Percentiles rank a stretch among this genome's conserved stretches.
These are phyloP conservation scores for Podabrus alpinus DNA, from an alignment of 2,888 invertebrate species.

Conservation along the genomic window DNA sequence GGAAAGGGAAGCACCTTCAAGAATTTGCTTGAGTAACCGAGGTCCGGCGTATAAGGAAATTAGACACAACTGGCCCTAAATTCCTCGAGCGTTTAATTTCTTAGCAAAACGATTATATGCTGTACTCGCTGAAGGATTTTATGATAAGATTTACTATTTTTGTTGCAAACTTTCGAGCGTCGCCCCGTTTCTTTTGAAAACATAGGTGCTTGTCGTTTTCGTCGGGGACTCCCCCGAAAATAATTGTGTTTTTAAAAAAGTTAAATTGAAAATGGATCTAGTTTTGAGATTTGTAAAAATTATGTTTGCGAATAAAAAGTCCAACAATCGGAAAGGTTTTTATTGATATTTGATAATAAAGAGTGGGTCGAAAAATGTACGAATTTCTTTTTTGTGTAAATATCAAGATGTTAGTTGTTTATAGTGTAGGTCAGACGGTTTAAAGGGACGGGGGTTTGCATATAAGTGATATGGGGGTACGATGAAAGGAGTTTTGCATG, in stretches of 20 bases:
- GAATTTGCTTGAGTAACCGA: slow-evolving; percentile 46
- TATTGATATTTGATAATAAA: slow-evolving; percentile 9
- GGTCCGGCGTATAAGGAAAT: slow-evolving; percentile 44
- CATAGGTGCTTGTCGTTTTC: too few species aligned
- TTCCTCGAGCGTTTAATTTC: slow-evolving; percentile 56
- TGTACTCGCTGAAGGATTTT: slow-evolving; percentile 17
- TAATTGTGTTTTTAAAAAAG: neutral
- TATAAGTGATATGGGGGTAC: slow-evolving; percentile 26
- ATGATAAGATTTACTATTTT: neutral
- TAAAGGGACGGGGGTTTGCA: slow-evolving; percentile 12
- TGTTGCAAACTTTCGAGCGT: neutral
- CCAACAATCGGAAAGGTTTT: neutral
- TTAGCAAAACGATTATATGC: slow-evolving; percentile 37
- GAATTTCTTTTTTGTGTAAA: slow-evolving; percentile 8
- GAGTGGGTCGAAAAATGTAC: slow-evolving; percentile 1
- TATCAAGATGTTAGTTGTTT: slow-evolving; percentile 2
- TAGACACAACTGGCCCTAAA: slow-evolving; percentile 48
- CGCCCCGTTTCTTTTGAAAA: too few species aligned
- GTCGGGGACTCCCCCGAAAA: neutral
- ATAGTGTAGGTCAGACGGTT: slow-evolving; percentile 17
- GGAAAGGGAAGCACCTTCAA: slow-evolving; percentile 49
- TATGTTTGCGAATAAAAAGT: neutral
- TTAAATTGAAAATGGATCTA: neutral
- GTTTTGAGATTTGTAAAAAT: neutral
- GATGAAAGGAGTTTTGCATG: slow-evolving; percentile 52